phyloP scores from a whole-genome alignment of 2,113 vertebrate species.

The Gavialis gangeticus region DNA sequence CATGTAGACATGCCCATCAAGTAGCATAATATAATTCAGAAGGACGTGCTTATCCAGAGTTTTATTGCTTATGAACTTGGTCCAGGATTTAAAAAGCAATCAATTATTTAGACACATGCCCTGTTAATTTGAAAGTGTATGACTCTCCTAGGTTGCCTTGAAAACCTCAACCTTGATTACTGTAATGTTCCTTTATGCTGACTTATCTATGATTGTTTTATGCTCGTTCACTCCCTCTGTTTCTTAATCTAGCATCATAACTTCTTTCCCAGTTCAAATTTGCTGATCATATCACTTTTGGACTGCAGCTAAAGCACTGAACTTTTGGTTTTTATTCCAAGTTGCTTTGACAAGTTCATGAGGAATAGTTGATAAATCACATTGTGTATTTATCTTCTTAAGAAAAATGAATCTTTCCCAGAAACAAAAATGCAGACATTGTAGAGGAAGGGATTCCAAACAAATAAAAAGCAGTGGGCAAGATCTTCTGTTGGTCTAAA shows the following conservation, averaged over 20 bases:
- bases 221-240: slow-evolving; percentile 4
- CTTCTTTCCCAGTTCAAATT: slow-evolving; percentile 4
- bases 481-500: neutral
- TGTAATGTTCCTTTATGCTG: slow-evolving; percentile 17
- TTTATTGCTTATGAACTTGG: neutral
- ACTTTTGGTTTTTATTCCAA: slow-evolving; percentile 6
- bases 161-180: slow-evolving; percentile 43
- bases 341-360: neutral
- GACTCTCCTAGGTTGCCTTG: slow-evolving; percentile 10
- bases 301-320: slow-evolving; percentile 24
- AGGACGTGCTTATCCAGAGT: neutral
- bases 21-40: neutral
- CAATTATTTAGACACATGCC: slow-evolving; percentile 1
- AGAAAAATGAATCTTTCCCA: neutral
- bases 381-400: slow-evolving; percentile 47
- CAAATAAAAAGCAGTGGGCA: neutral
- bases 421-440: neutral
- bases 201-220: slow-evolving; percentile 42
- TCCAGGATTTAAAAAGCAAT: neutral
- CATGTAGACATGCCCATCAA: neutral
- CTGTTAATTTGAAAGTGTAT: slow-evolving; percentile 35
- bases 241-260: slow-evolving; percentile 30
- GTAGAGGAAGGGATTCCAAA: neutral
- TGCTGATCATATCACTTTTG: neutral
- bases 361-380: slow-evolving; percentile 25